Conservation (phyloP, 1,140 invertebrate species). For the Brachionus asplanchnoidis region DNA sequence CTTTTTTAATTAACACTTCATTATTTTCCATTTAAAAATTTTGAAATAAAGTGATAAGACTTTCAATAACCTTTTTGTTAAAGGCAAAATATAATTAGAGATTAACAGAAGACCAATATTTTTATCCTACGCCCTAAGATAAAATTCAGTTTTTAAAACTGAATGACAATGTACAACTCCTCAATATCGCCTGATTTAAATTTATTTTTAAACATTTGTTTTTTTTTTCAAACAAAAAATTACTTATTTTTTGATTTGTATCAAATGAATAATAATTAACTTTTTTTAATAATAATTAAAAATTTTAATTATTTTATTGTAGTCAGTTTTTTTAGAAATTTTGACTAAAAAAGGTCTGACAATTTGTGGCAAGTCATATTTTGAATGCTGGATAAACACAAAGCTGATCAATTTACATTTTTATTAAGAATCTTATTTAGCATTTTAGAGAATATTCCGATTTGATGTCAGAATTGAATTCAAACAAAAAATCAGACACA, state of each 20-base stretch:
- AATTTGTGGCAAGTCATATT: not conserved
- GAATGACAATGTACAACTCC: not conserved
- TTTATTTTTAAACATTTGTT: no score
- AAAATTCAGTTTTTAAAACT: not conserved
- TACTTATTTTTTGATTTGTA: no score
- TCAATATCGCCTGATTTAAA: no score
- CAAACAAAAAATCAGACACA: not conserved
- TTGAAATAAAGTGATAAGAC: not conserved
- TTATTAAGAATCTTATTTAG: not conserved
- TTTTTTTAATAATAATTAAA: no score
- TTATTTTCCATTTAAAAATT: not conserved
- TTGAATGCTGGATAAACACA: not conserved
- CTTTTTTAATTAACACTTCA: not conserved
- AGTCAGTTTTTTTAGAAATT: not conserved
- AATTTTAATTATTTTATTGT: no score
- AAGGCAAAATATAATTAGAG: not conserved
- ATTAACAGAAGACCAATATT: not conserved
- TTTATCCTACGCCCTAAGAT: not conserved
- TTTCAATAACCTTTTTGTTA: not conserved
- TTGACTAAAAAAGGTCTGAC: not conserved
- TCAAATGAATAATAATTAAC: no score
- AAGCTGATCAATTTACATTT: not conserved
- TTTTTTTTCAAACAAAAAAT: no score
- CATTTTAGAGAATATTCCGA: not conserved
- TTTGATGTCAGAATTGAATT: not conserved